Evolutionary conservation across 2,113 vertebrate species (phyloP).

Genomic region (Chionodraco myersi): DNA sequence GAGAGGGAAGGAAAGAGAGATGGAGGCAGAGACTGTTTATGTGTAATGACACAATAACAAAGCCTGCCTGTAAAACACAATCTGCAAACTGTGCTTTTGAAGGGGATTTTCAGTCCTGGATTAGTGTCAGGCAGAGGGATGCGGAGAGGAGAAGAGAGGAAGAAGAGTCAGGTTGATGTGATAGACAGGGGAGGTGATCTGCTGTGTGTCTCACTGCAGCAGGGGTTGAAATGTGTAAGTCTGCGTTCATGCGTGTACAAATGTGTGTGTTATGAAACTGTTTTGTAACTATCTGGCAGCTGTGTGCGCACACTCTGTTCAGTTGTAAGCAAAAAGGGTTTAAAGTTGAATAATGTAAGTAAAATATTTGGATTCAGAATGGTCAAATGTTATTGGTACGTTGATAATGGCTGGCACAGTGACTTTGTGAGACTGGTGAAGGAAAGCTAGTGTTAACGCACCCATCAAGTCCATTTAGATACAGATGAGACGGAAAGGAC

Average conservation of each 20-base stretch:
- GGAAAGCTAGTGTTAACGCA: conserved; percentile 67
- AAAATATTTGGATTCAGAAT: conserved; percentile 60
- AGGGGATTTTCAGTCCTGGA: conserved; percentile 82
- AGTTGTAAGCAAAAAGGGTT: conserved; percentile 62
- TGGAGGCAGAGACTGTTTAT: conserved; percentile 84
- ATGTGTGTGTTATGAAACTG: conserved; percentile 52
- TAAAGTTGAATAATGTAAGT: conserved; percentile 64
- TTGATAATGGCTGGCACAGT: conserved; percentile 58
- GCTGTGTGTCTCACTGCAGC: conserved; percentile 48
- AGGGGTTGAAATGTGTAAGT: conserved; percentile 51
- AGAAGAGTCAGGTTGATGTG: conserved; percentile 77
- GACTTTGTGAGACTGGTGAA: conserved; percentile 64
- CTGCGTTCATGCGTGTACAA: conserved; percentile 17
- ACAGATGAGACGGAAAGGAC: conserved; percentile 59
- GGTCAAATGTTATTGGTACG: conserved; percentile 54
- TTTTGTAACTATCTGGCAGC: conserved; percentile 62
- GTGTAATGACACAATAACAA: conserved; percentile 87
- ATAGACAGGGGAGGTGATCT: conserved; percentile 75
- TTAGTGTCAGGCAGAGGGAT: conserved; percentile 81
- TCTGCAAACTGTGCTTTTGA: conserved; percentile 83
- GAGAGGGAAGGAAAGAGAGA: conserved; percentile 74
- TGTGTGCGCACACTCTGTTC: conserved; percentile 67
- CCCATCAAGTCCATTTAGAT: conserved; percentile 64
- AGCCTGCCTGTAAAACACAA: conserved; percentile 85
- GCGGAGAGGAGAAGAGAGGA: conserved; percentile 69